Base-by-base conservation (phyloP, 2,113 vertebrate species). In the Rana temporaria region DNA sequence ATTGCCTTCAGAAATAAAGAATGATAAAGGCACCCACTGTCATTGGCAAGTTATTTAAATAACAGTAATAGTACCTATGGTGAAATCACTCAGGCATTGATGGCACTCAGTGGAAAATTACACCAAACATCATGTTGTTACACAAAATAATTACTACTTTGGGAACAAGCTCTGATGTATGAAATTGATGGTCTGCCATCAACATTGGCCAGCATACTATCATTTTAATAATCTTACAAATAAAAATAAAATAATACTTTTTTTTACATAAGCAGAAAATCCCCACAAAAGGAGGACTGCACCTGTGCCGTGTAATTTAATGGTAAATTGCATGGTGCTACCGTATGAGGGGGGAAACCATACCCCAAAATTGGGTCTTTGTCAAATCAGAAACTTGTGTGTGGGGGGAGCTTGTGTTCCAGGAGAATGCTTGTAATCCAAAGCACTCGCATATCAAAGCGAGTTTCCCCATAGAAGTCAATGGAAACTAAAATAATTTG, bases 61-160 rank as follows among this genome's bases (percentile, higher is more conserved):
- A 65, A 52, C 59, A 26, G 60, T 48, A 57, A 26, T 59, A 38
- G 32, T 67, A 66, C 70, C 80, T 66, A 74, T 82, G 24, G 79
- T 6, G 69, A 55, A n/a, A n/a, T 24, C 17, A 65, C 64, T 81
- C 79, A 66, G 60, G 60, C 80, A 42, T 74, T 42, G 48, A 48
- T 56, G 56, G 42, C 53, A n/a, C 63, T 38, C 80, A 74, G 60
- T 15, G 32, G 80, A 67, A 82, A 82, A 82, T 82, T 82, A 74
- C 80, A 57, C 32, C 24, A 59, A 60, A 81, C 79, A 67, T 82
- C 60, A n/a, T 74, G 69, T 74, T 74, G 48, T 67, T 74, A 38
- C 53, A 82, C 48, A 65, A 66, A 57, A 82, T 82, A 82, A 82
- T 82, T 74, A 74, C 62, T 59, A 57, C 60, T 74, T 81, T 20